Conservation (phyloP, 2,888 invertebrate species). For the Xestia rhomboidea region DNA sequence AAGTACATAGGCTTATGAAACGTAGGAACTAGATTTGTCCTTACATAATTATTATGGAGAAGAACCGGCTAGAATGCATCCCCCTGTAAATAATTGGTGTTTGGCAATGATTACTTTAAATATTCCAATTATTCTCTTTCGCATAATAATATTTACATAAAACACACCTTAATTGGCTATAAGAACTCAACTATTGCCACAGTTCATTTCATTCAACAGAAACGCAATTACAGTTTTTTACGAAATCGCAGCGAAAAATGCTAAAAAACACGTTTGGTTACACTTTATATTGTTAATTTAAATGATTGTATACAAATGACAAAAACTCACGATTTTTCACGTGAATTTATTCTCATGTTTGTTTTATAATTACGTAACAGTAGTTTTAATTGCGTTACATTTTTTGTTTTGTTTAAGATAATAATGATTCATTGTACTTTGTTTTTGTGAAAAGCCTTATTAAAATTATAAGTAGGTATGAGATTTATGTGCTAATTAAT, state of each 20-base stretch:
- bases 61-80: background rate
- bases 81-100: background rate
- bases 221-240: slow-evolving; percentile 23
- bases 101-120: background rate
- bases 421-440: slow-evolving; percentile 6
- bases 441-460: slow-evolving; percentile 2
- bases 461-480: background rate
- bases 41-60: background rate
- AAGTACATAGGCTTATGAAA: background rate
- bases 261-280: slow-evolving; percentile 18
- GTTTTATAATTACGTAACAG: slow-evolving; percentile 20
- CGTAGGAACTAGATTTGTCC: background rate
- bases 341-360: slow-evolving; percentile 27
- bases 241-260: slow-evolving; percentile 15
- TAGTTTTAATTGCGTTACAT: slow-evolving; percentile 17
- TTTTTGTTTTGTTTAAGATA: slow-evolving; percentile 11
- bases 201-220: slow-evolving; percentile 24
- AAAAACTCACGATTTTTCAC: slow-evolving; percentile 30
- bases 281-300: slow-evolving; percentile 20
- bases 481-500: background rate
- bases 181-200: slow-evolving; percentile 19
- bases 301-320: slow-evolving; percentile 24
- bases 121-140: background rate
- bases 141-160: background rate
- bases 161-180: background rate